Percentiles rank a stretch among this genome's conserved stretches.
Conservation (phyloP, 2,888 invertebrate species). For the Tenthredo notha region DNA sequence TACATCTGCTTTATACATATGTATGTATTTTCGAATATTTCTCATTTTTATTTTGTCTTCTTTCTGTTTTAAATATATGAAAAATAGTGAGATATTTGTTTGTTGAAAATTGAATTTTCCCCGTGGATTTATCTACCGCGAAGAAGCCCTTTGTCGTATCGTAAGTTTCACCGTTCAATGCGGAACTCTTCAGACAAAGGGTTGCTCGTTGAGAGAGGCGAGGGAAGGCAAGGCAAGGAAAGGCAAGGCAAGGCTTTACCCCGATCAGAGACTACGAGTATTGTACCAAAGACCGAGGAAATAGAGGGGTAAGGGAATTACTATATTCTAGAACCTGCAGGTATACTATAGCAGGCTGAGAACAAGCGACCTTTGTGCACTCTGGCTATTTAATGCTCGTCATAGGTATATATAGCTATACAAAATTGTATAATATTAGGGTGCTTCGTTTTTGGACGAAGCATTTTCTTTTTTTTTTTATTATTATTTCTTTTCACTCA, state of each 20-base stretch:
- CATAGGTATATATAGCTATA: background rate
- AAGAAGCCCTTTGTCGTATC: slow-evolving; percentile 67
- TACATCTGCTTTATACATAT: too few relatives aligned
- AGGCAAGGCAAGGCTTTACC: background rate
- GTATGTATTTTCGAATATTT: too few relatives aligned
- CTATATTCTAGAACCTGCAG: slow-evolving; percentile 8
- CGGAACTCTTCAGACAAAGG: slow-evolving; percentile 45
- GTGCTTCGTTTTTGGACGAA: too few relatives aligned
- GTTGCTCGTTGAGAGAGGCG: background rate
- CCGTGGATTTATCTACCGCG: slow-evolving; percentile 67
- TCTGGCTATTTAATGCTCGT: background rate
- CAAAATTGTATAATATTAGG: background rate
- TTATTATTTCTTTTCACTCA: too few relatives aligned
- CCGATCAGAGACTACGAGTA: slow-evolving; percentile 37
- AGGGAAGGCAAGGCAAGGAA: background rate
- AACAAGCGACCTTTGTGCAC: slow-evolving; percentile 2
- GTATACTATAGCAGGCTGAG: background rate
- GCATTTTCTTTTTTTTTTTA: too few relatives aligned
- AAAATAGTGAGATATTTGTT: background rate
- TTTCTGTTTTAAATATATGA: background rate
- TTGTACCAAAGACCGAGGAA: slow-evolving; percentile 25
- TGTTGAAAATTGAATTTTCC: slow-evolving; percentile 66
- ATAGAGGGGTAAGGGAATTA: background rate
- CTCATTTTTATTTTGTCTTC: background rate
- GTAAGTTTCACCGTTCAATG: slow-evolving; percentile 59